Base-by-base conservation (phyloP, 92 coral and sea anemone species). In the Palythoa grandis region DNA sequence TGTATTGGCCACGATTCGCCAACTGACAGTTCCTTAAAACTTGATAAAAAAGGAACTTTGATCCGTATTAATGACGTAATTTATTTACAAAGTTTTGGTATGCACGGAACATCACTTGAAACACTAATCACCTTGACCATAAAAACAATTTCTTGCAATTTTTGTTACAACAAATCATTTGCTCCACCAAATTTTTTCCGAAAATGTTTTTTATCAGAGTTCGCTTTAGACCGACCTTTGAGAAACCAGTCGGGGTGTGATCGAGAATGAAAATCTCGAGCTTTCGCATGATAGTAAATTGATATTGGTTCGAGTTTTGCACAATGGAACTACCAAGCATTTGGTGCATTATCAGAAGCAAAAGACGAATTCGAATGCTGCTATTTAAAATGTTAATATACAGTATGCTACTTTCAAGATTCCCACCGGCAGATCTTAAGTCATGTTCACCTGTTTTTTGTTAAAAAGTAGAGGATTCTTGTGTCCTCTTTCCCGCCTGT, bases 81-180 rank as follows among this genome's bases (percentile, higher is more conserved):
- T 65, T 80, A 35, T 40, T 66, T 67, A 67, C 60, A 68, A 80
- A 52, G 57, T 66, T 65, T 29, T 63, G 10, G 23, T 24, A 22
- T 19, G n/a, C 63, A 22, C 38, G 65, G 68, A 60, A 14, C 75
- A 50, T 9, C 23, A 78, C 85, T 70, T 76, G 82, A 69, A 29
- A 69, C 24, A 48, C 17, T 2, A 39, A 39, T 43, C 10, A 47
- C 11, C 40, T 7, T 24, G 39, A 76, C 39, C 60, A 24, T 15
- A 35, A 19, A 35, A 56, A 61, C 84, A n/a, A 3, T 61, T 80
- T 67, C 39, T 37, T 63, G 53, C 24, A 40, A 65, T 60, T 60
- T 11, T 78, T 78, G 50, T 29, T 58, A 17, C 38, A 2, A 47
- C 77, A 74, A 47, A 47, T 11, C 17, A 17, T 20, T 74, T 74